Conservation (phyloP, 1,140 invertebrate genomes). For the Cherax quadricarinatus region DNA sequence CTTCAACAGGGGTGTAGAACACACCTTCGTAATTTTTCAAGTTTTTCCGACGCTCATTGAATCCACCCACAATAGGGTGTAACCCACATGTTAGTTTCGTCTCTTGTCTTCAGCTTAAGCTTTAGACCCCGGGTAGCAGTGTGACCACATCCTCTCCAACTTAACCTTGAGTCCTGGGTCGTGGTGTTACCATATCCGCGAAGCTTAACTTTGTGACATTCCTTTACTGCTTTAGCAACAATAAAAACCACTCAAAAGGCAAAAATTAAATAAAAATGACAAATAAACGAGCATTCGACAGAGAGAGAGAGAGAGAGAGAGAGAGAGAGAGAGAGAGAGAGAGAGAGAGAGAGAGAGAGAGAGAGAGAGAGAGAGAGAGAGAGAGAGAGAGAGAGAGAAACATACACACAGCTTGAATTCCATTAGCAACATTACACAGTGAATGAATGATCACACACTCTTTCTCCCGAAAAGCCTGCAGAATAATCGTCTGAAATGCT, state of each 20-base stretch:
- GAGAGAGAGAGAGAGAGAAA: background rate
- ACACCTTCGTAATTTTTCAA: background rate
- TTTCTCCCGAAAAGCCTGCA: slow-evolving; percentile 14
- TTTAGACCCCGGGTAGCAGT: background rate
- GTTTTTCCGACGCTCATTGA: background rate
- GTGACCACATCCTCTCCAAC: background rate
- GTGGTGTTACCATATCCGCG: too few relatives aligned
- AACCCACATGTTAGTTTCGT: background rate
- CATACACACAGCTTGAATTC: slow-evolving; percentile 49
- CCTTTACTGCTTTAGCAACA: too few relatives aligned
- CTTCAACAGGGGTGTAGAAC: background rate
- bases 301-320: too few relatives aligned
- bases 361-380: too few relatives aligned
- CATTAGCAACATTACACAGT: slow-evolving; percentile 57
- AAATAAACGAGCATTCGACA: too few relatives aligned
- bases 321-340: too few relatives aligned
- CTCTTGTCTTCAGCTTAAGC: background rate
- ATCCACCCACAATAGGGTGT: background rate
- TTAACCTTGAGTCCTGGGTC: background rate
- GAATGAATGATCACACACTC: slow-evolving; percentile 12
- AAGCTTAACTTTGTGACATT: too few relatives aligned
- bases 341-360: background rate
- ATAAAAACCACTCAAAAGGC: too few relatives aligned
- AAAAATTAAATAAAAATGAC: too few relatives aligned
- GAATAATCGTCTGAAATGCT: background rate